A percentile compares a stretch with the other conserved stretches of the same genome.
These are phyloP conservation scores for Rhinoderma darwinii DNA, from an alignment of 2,113 vertebrate genomes.

Conservation along the genomic window DNA sequence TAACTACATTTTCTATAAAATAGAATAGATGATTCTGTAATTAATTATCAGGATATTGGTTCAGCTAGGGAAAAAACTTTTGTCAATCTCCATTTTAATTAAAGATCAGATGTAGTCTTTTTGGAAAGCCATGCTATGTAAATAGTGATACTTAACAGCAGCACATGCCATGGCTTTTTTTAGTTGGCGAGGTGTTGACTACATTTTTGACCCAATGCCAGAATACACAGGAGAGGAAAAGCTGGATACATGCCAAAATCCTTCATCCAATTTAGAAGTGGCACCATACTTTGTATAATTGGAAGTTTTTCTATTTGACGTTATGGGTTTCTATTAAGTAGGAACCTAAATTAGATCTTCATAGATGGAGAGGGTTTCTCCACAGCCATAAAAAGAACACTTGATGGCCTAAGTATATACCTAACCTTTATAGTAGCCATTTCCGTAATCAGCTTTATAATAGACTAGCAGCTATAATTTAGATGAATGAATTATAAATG, in stretches of 20 bases:
- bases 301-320: constrained; percentile 45
- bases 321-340: constrained; percentile 21
- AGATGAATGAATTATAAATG: too few relatives aligned
- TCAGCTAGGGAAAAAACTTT: neutral
- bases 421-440: neutral
- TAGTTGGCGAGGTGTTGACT: constrained; percentile 42
- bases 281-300: constrained; percentile 49
- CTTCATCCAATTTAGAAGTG: constrained; percentile 35
- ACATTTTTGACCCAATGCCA: constrained; percentile 47
- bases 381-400: constrained; percentile 27
- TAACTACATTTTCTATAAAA: neutral
- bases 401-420: neutral
- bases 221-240: constrained; percentile 40
- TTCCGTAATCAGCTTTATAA: neutral
- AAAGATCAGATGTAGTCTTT: constrained; percentile 25
- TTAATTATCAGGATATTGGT: neutral
- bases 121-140: constrained; percentile 48
- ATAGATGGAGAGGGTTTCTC: constrained; percentile 13
- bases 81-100: constrained; percentile 33
- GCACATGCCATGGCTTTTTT: constrained; percentile 53
- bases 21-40: neutral
- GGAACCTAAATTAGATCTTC: constrained; percentile 29
- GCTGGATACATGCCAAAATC: constrained; percentile 4
- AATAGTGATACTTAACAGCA: constrained; percentile 47
- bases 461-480: neutral